phyloP scores from a whole-genome alignment of 2,888 invertebrate genomes.

The Macaria notata region DNA sequence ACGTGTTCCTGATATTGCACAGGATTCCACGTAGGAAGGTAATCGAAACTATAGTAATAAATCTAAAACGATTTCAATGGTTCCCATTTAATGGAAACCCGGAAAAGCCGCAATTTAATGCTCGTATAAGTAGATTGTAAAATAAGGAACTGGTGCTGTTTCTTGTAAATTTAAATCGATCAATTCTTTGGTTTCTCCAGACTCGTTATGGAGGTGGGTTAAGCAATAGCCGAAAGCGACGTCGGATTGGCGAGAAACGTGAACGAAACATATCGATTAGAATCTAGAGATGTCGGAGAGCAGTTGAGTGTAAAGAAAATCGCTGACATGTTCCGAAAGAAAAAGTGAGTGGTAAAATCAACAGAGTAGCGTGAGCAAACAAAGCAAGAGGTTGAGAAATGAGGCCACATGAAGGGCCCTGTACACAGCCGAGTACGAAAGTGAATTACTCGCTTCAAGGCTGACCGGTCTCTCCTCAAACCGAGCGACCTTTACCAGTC shows the following conservation, averaged over 20 bases:
- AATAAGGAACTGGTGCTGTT: slow-evolving; percentile 39
- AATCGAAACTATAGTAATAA: slow-evolving; percentile 55
- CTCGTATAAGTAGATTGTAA: slow-evolving; percentile 42
- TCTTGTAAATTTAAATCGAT: slow-evolving; percentile 36
- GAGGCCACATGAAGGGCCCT: slow-evolving; percentile 75
- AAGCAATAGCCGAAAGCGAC: neutral
- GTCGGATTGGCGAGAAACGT: too few relatives aligned
- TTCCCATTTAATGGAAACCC: slow-evolving; percentile 48
- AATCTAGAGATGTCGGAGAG: neutral
- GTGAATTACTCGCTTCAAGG: slow-evolving; percentile 76
- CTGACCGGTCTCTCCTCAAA: slow-evolving; percentile 79
- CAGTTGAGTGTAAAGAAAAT: slow-evolving; percentile 1
- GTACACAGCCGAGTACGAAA: slow-evolving; percentile 66
- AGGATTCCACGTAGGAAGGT: slow-evolving; percentile 43
- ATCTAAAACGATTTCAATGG: slow-evolving; percentile 48
- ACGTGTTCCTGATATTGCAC: slow-evolving; percentile 46
- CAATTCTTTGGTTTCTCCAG: slow-evolving; percentile 14
- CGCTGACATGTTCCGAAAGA: slow-evolving; percentile 11
- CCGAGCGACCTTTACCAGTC: slow-evolving; percentile 75
- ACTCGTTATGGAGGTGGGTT: neutral
- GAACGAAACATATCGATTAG: neutral
- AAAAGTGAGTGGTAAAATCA: slow-evolving; percentile 23
- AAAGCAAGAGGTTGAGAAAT: slow-evolving; percentile 58
- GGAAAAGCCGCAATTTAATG: slow-evolving; percentile 47
- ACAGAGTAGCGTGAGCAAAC: slow-evolving; percentile 25